phyloP scores from a whole-genome alignment of 2,888 invertebrate species.

The Papilio elwesi region DNA sequence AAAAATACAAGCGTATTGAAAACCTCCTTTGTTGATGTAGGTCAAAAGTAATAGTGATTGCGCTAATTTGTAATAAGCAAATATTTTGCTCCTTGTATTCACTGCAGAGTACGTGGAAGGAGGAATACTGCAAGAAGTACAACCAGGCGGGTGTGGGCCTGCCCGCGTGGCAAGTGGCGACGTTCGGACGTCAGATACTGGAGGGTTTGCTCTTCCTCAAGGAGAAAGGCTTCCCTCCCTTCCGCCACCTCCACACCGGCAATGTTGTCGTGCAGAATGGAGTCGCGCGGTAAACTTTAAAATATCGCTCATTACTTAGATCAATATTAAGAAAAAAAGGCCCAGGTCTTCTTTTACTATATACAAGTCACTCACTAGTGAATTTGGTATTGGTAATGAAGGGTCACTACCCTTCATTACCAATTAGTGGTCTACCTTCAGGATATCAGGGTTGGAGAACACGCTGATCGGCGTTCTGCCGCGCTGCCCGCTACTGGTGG shows the following conservation, averaged over 20 bases:
- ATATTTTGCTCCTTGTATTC: background rate
- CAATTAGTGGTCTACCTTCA: constrained; percentile 54
- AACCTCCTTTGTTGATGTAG: no score
- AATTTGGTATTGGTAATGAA: no score
- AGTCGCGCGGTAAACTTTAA: constrained; percentile 89
- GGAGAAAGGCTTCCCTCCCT: constrained; percentile 94
- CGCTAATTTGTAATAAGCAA: no score
- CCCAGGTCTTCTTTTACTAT: no score
- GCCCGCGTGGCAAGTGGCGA: constrained; percentile 91
- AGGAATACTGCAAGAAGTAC: constrained; percentile 91
- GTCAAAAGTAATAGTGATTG: no score
- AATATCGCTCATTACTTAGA: background rate
- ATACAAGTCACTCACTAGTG: no score
- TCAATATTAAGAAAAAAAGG: no score
- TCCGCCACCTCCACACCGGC: constrained; percentile 94
- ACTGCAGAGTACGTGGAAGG: constrained; percentile 90
- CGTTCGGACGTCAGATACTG: constrained; percentile 93
- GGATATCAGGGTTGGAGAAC: constrained; percentile 94
- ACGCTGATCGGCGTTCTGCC: constrained; percentile 90
- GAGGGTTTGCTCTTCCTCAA: constrained; percentile 94
- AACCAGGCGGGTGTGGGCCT: constrained; percentile 87
- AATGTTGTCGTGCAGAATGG: constrained; percentile 97
- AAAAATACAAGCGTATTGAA: no score
- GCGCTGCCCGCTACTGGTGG: constrained; percentile 67
- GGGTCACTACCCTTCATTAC: background rate